Evolutionary conservation across 2,797 vertebrate species (phyloP).

Genomic region (Bufotes viridis): DNA sequence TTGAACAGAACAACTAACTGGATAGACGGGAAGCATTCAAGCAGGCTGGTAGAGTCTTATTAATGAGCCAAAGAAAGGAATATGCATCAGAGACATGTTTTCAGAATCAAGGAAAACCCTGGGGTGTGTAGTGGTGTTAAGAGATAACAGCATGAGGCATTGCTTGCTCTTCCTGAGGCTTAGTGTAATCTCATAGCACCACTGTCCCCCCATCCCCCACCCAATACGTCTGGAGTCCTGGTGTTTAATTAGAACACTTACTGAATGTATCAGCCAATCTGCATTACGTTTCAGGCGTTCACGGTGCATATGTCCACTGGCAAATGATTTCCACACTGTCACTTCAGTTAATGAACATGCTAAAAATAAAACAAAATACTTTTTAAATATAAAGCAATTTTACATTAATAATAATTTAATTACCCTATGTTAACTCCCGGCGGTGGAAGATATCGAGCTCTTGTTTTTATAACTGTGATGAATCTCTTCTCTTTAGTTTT

Average conservation of each 20-base stretch:
- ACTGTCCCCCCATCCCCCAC: background rate
- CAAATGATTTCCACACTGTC: conserved; percentile 51
- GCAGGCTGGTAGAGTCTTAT: conserved; percentile 20
- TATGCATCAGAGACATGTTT: conserved; percentile 48
- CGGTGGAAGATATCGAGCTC: background rate
- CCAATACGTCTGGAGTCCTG: background rate
- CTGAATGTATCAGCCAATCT: conserved; percentile 44
- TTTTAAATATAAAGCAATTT: conserved; percentile 48
- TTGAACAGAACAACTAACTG: conserved; percentile 17
- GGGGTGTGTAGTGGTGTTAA: conserved; percentile 42
- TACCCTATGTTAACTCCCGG: conserved; percentile 26
- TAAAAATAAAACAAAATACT: conserved; percentile 55
- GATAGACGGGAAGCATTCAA: conserved; percentile 26
- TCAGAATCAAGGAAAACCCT: conserved; percentile 47
- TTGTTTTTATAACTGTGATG: background rate
- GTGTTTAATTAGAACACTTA: conserved; percentile 56
- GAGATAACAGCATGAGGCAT: conserved; percentile 51
- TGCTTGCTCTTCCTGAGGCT: conserved; percentile 49
- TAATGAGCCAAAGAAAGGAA: conserved; percentile 39
- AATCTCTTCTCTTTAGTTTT: conserved; percentile 28
- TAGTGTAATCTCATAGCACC: conserved; percentile 43
- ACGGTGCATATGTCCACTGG: conserved; percentile 46
- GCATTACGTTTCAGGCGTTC: conserved; percentile 19
- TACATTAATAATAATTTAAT: conserved; percentile 46
- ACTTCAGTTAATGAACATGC: conserved; percentile 43